Conservation (phyloP, 2,888 invertebrate genomes). For the Rhagonycha fulva region DNA sequence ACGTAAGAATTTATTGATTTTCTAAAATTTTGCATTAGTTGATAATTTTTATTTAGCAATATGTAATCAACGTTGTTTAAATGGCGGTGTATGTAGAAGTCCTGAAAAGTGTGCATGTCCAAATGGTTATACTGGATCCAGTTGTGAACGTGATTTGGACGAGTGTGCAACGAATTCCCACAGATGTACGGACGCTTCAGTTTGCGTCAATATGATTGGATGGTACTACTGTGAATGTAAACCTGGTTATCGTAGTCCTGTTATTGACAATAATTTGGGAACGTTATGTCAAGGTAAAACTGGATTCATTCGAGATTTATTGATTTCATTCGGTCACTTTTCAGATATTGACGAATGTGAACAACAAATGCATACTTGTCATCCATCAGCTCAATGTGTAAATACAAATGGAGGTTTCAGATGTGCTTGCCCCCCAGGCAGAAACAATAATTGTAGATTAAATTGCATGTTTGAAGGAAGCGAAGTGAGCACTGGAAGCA, state of each 20-base stretch:
- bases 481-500: conserved; percentile 65
- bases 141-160: conserved; percentile 86
- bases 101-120: conserved; percentile 81
- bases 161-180: conserved; percentile 76
- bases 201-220: conserved; percentile 86
- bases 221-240: conserved; percentile 89
- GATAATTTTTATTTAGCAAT: conserved; percentile 63
- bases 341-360: conserved; percentile 84
- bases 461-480: conserved; percentile 77
- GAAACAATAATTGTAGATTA: conserved; percentile 64
- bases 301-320: neutral
- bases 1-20: conserved; percentile 65
- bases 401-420: conserved; percentile 80
- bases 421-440: conserved; percentile 68
- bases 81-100: conserved; percentile 79
- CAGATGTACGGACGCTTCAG: conserved; percentile 75
- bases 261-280: conserved; percentile 62
- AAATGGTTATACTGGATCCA: conserved; percentile 78
- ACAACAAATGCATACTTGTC: conserved; percentile 78
- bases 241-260: conserved; percentile 71
- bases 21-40: neutral
- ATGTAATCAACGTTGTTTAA: conserved; percentile 79
- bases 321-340: conserved; percentile 36
- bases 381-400: conserved; percentile 75
- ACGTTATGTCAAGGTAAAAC: conserved; percentile 69